Conservation (phyloP, 2,113 vertebrate genomes). For the Trematocara macrostoma region DNA sequence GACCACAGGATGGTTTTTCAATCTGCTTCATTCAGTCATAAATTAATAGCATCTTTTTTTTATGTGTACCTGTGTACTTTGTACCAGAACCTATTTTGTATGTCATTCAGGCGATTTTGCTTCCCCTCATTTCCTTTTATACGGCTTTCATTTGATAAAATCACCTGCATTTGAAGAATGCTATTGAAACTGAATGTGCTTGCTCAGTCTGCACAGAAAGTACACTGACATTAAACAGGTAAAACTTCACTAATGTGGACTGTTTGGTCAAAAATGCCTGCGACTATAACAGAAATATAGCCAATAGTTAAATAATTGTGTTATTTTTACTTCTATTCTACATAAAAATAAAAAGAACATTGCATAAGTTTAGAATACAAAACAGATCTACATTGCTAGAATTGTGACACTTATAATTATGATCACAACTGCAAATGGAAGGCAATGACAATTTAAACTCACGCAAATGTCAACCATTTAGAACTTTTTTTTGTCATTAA, state of each 20-base stretch:
- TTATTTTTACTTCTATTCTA: not conserved
- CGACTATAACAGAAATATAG: not conserved
- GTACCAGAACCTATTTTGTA: not conserved
- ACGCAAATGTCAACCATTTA: rapidly evolving
- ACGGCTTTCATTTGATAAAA: not conserved
- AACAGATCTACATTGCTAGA: rapidly evolving
- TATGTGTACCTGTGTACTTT: not conserved
- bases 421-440: not conserved
- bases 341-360: not conserved
- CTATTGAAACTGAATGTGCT: not conserved
- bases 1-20: not conserved
- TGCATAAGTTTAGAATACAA: not conserved
- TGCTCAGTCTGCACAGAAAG: not conserved
- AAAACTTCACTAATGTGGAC: not conserved
- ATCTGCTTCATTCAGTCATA: rapidly evolving
- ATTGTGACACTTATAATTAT: not conserved
- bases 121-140: not conserved
- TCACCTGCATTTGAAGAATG: not conserved
- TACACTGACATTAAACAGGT: not conserved
- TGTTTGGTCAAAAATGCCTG: not conserved
- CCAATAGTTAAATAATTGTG: not conserved
- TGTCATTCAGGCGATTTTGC: rapidly evolving
- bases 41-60: not conserved
- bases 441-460: not conserved
- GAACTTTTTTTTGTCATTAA: not conserved